Conservation (phyloP, 2,888 invertebrate species). For the Scaptomyza cyrtandrae region DNA sequence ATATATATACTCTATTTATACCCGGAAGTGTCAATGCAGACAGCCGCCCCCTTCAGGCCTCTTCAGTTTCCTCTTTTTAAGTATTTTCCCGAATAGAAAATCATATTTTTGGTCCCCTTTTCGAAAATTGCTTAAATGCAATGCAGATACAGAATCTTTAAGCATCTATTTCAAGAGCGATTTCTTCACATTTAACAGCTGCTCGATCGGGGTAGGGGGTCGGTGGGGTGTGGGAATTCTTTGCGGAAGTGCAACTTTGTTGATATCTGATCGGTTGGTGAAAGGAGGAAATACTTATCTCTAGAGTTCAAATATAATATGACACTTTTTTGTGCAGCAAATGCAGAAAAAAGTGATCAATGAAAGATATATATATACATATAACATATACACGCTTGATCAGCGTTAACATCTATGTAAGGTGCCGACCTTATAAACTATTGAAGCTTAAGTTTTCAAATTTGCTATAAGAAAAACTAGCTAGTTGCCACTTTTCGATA, state of each 20-base stretch:
- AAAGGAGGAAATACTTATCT: neutral
- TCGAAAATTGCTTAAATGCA: constrained; percentile 24
- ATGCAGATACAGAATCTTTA: constrained; percentile 23
- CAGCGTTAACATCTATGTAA: too few species aligned
- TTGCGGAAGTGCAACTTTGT: constrained; percentile 18
- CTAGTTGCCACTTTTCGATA: too few species aligned
- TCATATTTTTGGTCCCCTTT: constrained; percentile 17
- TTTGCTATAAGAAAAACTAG: neutral
- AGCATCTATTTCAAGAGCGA: constrained; percentile 29
- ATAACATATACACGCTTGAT: too few species aligned
- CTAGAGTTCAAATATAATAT: neutral
- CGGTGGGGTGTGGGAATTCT: neutral
- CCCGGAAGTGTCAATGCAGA: constrained; percentile 61
- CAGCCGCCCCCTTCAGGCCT: neutral
- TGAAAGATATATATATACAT: too few species aligned
- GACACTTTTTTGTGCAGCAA: too few species aligned
- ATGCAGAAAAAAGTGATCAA: too few species aligned
- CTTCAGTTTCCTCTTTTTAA: neutral
- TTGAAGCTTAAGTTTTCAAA: neutral
- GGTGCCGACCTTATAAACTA: neutral
- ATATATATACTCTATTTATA: constrained; percentile 4
- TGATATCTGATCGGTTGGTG: constrained; percentile 18
- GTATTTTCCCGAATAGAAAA: constrained; percentile 26
- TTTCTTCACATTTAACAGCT: constrained; percentile 17
- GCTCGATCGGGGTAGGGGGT: neutral